Evolutionary conservation across 2,888 invertebrate species (phyloP).

Genomic region (Zhuqinia jingwanae): DNA sequence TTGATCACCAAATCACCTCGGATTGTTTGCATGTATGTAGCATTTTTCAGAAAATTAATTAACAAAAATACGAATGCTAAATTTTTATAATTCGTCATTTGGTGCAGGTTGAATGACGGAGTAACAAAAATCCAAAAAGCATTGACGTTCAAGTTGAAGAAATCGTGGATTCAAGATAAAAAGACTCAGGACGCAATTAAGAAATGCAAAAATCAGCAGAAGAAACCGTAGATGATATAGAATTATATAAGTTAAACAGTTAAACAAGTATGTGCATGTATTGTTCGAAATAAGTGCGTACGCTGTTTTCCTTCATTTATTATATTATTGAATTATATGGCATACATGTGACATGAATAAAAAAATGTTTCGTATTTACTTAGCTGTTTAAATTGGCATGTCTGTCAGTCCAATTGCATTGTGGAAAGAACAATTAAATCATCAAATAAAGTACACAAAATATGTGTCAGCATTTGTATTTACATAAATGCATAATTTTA

Average conservation of each 20-base stretch:
- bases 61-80: not conserved
- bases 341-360: not conserved
- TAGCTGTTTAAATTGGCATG: not conserved
- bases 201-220: conserved; percentile 36
- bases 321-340: too few relatives aligned
- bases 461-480: too few relatives aligned
- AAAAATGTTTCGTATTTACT: not conserved
- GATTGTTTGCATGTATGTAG: not conserved
- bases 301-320: too few relatives aligned
- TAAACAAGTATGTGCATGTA: too few relatives aligned
- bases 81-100: too few relatives aligned
- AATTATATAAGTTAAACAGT: too few relatives aligned
- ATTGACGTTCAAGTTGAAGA: conserved; percentile 44
- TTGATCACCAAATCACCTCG: not conserved
- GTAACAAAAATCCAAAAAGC: not conserved
- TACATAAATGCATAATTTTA: too few relatives aligned
- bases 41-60: not conserved
- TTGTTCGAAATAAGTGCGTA: too few relatives aligned
- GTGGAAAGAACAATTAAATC: too few relatives aligned
- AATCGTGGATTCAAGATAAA: conserved; percentile 44
- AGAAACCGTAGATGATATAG: not conserved
- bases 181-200: conserved; percentile 34
- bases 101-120: conserved; percentile 18
- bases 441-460: too few relatives aligned
- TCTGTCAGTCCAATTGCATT: not conserved